Percentiles rank a stretch among this genome's conserved stretches.
Evolutionary conservation across 2,797 vertebrate species (phyloP).

Genomic region (Vespertilio murinus): DNA sequence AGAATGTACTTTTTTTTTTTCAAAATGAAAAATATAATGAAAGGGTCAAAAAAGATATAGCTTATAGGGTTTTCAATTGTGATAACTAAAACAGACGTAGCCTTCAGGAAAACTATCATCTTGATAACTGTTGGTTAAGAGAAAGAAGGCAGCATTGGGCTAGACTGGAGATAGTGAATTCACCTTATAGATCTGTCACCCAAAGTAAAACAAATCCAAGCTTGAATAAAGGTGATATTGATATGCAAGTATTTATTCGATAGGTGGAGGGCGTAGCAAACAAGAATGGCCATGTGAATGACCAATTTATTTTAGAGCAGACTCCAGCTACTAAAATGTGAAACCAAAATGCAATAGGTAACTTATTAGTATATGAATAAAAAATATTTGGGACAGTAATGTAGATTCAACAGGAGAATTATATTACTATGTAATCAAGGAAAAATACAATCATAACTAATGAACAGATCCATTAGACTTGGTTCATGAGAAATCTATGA

Average conservation of each 20-base stretch:
- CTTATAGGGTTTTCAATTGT: not conserved
- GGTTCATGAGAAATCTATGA: not conserved
- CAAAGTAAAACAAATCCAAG: constrained; percentile 7
- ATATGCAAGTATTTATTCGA: not conserved
- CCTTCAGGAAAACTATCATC: not conserved
- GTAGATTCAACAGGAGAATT: not conserved
- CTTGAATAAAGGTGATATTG: not conserved
- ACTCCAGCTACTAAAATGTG: not conserved
- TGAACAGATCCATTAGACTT: not conserved
- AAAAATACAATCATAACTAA: not conserved
- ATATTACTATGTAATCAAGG: not conserved
- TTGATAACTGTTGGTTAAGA: not conserved
- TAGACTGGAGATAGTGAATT: not conserved
- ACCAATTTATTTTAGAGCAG: constrained; percentile 7
- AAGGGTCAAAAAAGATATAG: not conserved
- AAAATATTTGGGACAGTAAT: not conserved
- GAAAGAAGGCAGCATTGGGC: not conserved
- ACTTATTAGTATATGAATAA: not conserved
- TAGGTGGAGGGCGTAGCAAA: not conserved
- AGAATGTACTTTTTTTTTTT: not conserved
- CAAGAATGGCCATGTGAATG: not conserved
- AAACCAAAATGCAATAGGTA: not conserved
- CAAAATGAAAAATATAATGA: constrained; percentile 19
- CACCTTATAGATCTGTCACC: not conserved
- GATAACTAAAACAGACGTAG: not conserved